Percentiles rank a stretch among this genome's conserved stretches.
These are phyloP conservation scores for Macrostomum lignano DNA, from an alignment of 1,140 invertebrate species.

Conservation along the genomic window DNA sequence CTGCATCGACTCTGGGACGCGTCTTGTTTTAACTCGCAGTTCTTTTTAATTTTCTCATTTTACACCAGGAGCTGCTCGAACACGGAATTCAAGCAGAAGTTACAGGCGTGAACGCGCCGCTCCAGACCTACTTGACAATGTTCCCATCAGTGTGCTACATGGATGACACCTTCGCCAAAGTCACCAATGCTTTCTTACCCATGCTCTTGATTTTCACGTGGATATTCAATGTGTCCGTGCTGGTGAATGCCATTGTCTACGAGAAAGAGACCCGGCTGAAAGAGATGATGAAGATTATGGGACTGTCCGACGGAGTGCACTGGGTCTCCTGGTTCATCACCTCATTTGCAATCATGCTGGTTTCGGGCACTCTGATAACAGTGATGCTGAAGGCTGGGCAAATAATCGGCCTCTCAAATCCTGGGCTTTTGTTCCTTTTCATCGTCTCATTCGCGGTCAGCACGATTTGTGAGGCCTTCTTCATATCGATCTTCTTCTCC, in stretches of 20 bases:
- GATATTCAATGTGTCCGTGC: constrained; percentile 43
- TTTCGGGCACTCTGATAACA: constrained; percentile 29
- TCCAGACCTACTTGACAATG: too few relatives aligned
- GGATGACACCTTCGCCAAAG: constrained; percentile 38
- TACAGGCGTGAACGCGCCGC: too few relatives aligned
- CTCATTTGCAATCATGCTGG: constrained; percentile 32
- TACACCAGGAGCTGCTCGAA: too few relatives aligned
- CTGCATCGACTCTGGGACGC: too few relatives aligned
- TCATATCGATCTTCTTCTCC: constrained; percentile 33
- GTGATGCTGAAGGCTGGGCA: constrained; percentile 30
- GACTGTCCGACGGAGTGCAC: constrained; percentile 32
- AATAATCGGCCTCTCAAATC: constrained; percentile 30
- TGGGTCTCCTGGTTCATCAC: constrained; percentile 38
- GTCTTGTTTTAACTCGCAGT: too few relatives aligned
- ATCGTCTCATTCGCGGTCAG: constrained; percentile 31
- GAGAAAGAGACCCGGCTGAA: constrained; percentile 37
- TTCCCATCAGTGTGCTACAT: constrained; percentile 45
- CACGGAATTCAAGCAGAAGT: too few relatives aligned
- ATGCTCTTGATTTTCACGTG: constrained; percentile 40
- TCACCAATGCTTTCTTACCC: constrained; percentile 37
- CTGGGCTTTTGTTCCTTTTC: constrained; percentile 30
- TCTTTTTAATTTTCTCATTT: too few relatives aligned
- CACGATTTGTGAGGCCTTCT: constrained; percentile 33
- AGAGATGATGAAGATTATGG: constrained; percentile 37
- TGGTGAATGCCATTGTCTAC: constrained; percentile 41